Evolutionary conservation across 2,113 vertebrate species (phyloP).

Genomic region (Apaloderma vittatum): DNA sequence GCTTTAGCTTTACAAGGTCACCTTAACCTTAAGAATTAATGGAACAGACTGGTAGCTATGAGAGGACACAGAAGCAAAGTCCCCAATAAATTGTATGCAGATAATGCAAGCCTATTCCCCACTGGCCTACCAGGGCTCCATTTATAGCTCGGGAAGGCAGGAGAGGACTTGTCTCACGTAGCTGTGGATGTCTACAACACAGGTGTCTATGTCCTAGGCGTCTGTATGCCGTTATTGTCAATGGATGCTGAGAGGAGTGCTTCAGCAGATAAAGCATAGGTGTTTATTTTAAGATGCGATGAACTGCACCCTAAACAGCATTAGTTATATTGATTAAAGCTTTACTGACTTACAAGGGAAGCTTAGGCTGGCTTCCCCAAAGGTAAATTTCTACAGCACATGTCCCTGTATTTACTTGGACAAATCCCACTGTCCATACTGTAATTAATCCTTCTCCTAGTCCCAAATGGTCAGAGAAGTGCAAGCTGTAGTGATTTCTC

Average conservation of each 20-base stretch:
- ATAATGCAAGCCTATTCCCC: neutral
- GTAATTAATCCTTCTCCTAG: slow-evolving; percentile 7
- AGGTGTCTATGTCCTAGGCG: neutral
- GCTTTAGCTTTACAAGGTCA: slow-evolving; percentile 55
- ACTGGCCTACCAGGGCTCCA: neutral
- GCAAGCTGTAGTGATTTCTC: neutral
- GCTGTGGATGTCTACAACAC: neutral
- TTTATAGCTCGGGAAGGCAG: neutral
- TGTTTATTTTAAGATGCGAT: slow-evolving; percentile 56
- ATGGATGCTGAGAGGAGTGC: slow-evolving; percentile 13
- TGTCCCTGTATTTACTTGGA: slow-evolving; percentile 28
- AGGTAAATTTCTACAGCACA: neutral
- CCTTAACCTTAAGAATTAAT: slow-evolving; percentile 50
- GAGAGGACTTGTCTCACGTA: neutral
- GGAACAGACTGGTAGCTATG: slow-evolving; percentile 37
- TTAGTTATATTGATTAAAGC: slow-evolving; percentile 63
- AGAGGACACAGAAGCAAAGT: slow-evolving; percentile 10
- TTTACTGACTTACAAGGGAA: slow-evolving; percentile 34
- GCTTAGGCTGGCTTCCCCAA: slow-evolving; percentile 22
- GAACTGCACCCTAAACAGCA: slow-evolving; percentile 60
- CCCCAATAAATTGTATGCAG: neutral
- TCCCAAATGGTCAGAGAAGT: neutral
- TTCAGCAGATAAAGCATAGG: slow-evolving; percentile 32
- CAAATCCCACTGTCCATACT: slow-evolving; percentile 42
- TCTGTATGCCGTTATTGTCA: slow-evolving; percentile 33